Evolutionary conservation across 2,888 invertebrate species (phyloP).

Genomic region (Pachycephus smyrnensis): DNA sequence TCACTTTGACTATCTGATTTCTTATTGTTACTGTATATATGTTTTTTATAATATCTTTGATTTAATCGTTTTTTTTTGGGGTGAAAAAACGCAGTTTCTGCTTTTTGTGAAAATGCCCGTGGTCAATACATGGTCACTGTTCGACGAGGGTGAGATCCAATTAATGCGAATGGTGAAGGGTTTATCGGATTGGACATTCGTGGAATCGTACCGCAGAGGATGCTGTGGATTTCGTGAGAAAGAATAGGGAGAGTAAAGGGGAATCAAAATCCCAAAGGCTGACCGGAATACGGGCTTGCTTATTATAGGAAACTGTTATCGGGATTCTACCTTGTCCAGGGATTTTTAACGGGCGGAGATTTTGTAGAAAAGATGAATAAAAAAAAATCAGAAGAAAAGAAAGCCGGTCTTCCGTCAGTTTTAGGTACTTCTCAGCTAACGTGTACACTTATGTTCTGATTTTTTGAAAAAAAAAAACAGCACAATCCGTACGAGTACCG

Average conservation of each 20-base stretch:
- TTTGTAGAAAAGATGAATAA: background rate
- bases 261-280: background rate
- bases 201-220: conserved; percentile 1
- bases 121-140: background rate
- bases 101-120: background rate
- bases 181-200: conserved; percentile 1
- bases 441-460: background rate
- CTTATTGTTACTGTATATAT: background rate
- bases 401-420: background rate
- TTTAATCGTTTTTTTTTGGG: background rate
- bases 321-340: background rate
- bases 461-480: background rate
- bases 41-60: background rate
- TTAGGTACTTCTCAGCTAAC: background rate
- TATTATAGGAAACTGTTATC: background rate
- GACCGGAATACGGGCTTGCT: conserved; percentile 3
- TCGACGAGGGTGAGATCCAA: background rate
- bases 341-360: background rate
- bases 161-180: conserved; percentile 4
- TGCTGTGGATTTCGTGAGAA: background rate
- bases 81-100: background rate
- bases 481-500: background rate
- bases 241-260: background rate
- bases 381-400: background rate
- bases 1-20: background rate